Evolutionary conservation across 1,140 invertebrate genomes (phyloP).

Genomic region (Aphaenogaster ashmeadi): DNA sequence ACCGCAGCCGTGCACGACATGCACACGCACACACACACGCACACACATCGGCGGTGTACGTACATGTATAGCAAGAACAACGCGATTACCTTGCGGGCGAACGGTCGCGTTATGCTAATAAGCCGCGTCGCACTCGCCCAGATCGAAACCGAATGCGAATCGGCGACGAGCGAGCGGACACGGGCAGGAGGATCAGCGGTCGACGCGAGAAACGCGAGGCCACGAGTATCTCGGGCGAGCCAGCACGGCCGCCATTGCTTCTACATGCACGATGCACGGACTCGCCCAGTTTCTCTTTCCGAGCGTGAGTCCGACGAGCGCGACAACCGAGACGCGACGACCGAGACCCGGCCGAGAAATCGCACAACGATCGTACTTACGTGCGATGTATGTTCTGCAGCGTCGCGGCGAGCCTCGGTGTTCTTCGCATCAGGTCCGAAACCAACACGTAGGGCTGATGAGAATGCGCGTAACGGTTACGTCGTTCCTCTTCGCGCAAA

Average conservation of each 20-base stretch:
- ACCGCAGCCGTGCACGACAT: constrained; percentile 14
- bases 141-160: background rate
- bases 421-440: constrained; percentile 81
- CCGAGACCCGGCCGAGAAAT: background rate
- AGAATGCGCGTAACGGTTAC: constrained; percentile 78
- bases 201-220: background rate
- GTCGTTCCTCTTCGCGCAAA: constrained; percentile 64
- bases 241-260: constrained; percentile 78
- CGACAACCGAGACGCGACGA: background rate
- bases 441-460: constrained; percentile 75
- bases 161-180: background rate
- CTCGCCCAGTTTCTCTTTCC: constrained; percentile 76
- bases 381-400: constrained; percentile 80
- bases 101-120: constrained; percentile 16
- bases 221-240: constrained; percentile 66
- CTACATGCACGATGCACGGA: constrained; percentile 70
- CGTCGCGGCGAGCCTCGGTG: constrained; percentile 76
- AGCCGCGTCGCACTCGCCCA: background rate
- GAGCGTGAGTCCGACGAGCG: constrained; percentile 33
- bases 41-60: background rate
- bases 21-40: background rate
- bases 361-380: constrained; percentile 78
- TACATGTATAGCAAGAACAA: constrained; percentile 43
- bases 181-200: background rate
- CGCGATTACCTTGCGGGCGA: constrained; percentile 29